A percentile compares a stretch with the other conserved stretches of the same genome.
These are phyloP conservation scores for Fragum whitleyi DNA, from an alignment of 2,888 invertebrate genomes.

Conservation along the genomic window DNA sequence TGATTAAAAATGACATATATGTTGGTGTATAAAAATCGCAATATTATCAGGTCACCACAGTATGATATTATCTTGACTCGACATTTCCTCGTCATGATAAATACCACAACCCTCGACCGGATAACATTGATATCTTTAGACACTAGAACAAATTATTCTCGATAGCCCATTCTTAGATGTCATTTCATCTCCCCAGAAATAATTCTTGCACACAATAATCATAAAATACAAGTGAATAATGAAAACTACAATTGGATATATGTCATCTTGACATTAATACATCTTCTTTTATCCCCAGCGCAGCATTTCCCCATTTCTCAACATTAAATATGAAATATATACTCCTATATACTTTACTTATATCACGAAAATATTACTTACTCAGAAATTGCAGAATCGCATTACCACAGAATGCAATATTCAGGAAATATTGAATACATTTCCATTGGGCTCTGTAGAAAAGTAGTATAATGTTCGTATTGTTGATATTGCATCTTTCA, in stretches of 20 bases:
- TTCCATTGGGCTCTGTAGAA: too few relatives aligned
- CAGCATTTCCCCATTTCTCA: neutral
- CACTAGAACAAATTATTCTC: too few relatives aligned
- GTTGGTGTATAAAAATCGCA: too few relatives aligned
- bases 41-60: too few relatives aligned
- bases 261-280: slow-evolving; percentile 17
- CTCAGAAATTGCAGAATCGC: neutral
- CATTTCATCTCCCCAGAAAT: neutral
- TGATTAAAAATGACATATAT: too few relatives aligned
- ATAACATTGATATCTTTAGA: too few relatives aligned
- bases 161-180: neutral
- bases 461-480: too few relatives aligned
- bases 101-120: too few relatives aligned
- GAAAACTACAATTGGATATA: slow-evolving; percentile 19
- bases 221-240: slow-evolving; percentile 22
- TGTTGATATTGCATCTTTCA: too few relatives aligned
- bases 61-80: too few relatives aligned
- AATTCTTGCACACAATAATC: slow-evolving; percentile 13
- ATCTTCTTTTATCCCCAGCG: neutral
- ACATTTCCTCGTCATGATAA: too few relatives aligned
- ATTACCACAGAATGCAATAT: neutral
- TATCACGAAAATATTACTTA: neutral
- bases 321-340: slow-evolving; percentile 7
- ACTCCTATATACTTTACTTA: slow-evolving; percentile 1
- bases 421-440: too few relatives aligned